A percentile compares a stretch with the other conserved stretches of the same genome.
phyloP scores from a whole-genome alignment of 2,113 vertebrate genomes.

The Serranochromis macrocephalus region DNA sequence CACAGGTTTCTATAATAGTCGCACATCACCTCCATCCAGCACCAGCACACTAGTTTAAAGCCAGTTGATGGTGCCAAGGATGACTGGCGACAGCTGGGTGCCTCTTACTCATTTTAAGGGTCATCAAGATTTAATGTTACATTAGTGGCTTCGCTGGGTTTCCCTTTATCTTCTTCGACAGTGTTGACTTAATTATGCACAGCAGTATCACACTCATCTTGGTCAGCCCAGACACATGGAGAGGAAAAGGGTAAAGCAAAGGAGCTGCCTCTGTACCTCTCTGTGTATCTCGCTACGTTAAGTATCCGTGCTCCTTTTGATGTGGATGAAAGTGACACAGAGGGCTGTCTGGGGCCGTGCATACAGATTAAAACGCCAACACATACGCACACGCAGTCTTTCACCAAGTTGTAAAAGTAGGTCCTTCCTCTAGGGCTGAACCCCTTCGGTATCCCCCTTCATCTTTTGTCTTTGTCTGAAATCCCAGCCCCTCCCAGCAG shows the following conservation, averaged over 20 bases:
- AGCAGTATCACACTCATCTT: conserved; percentile 21
- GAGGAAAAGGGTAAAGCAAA: background rate
- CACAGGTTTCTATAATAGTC: background rate
- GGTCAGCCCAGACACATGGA: conserved; percentile 9
- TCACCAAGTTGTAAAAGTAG: conserved; percentile 28
- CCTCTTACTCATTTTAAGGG: conserved; percentile 62
- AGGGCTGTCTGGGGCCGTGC: background rate
- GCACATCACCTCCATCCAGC: conserved; percentile 19
- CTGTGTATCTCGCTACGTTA: background rate
- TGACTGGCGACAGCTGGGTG: conserved; percentile 56
- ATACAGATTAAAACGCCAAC: background rate
- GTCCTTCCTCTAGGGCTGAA: conserved; percentile 28
- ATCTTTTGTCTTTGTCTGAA: conserved; percentile 33
- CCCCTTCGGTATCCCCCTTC: conserved; percentile 32
- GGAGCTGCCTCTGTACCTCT: background rate
- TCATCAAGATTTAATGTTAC: conserved; percentile 68
- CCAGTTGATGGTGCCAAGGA: conserved; percentile 46
- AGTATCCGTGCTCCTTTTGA: conserved; percentile 31
- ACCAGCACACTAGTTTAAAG: background rate
- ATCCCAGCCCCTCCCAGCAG: conserved; percentile 41
- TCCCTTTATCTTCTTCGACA: conserved; percentile 57
- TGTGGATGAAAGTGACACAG: conserved; percentile 46
- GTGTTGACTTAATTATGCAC: conserved; percentile 61
- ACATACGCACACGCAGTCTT: background rate
- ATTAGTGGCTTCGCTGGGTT: conserved; percentile 51